Base-by-base conservation (phyloP, 2,888 invertebrate species). In the Dione juno region DNA sequence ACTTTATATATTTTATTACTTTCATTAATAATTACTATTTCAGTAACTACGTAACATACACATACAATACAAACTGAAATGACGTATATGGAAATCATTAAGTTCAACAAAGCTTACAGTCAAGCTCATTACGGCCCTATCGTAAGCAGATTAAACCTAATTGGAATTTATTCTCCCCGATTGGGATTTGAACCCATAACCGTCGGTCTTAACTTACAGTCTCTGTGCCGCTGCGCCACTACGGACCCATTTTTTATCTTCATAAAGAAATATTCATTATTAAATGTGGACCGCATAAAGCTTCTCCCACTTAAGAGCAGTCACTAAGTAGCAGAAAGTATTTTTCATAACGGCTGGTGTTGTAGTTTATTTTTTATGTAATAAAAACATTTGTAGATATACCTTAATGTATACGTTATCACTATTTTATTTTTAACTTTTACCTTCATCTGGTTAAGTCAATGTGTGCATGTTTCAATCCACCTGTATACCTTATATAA, bases 241-340 rank as follows among this genome's bases (percentile, higher is more conserved):
- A 10, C 3, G 9, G 48, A 1, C 48, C 1, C n/a, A 16, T 35
- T 13, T 28, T 53, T 8, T 14, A 28, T 14, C 7, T 53, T 28
- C 28, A 28, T 28, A 53, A n/a, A 28, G 6, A 53, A n/a, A 53
- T 35, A 14, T 53, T 53, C 53, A 53, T 54, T 37, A 54, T 37
- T 37, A 54, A 54, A 1, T 45, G 14, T n/a, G 45, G 6, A 1
- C 7, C n/a, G 14, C 7, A 3, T 7, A 45, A 45, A 45, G n/a
- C n/a, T 45, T n/a, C 45, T n/a, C 45, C 5, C 28, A 28, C 45
- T n/a, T 45, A 14, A n/a, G 53, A 54, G n/a, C 28, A 35, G 9
- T 54, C 10, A 54, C 1, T 37, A 37, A 54, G 35, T n/a, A n/a
- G 54, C 54, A n/a, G 5, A 54, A 37, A 35, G 35, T 14, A 14